Evolutionary conservation across 35 echinoderm and acorn worm species (phyloP), one percentile per base, ranked within the genome.

Genomic region (Ophioderma brevispina): DNA sequence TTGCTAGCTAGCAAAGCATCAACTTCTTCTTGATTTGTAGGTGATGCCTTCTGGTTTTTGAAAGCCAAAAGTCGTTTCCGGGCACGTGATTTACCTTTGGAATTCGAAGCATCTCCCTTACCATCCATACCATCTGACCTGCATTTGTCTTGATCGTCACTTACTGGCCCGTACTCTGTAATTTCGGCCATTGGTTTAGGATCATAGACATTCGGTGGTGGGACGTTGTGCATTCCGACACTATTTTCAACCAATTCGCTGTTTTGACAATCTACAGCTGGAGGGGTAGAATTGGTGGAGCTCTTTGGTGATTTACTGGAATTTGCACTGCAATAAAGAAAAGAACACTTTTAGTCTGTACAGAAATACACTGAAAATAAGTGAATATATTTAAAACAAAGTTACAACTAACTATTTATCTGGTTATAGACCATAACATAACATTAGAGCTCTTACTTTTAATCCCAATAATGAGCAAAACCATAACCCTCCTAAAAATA

Each of bases 191-290:
- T 34, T 80, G 76, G 75, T 30, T 80, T 79, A 41, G 87, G 43
- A 52, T 80, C 75, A n/a, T 80, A 88, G 86, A 88, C 37, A 40
- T 88, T 80, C 18, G 87, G 87, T 31, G 87, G 87, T 19, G 87
- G 87, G 11, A 89, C 87, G 55, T 52, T 89, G 39, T 89, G 76
- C 87, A 76, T 79, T 49, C 76, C 86, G 11, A 36, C 76, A n/a
- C 10, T 25, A 70, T 2, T 6, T 70, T 70, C 59, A 15, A 3
- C 59, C n/a, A 2, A 8, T 70, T 70, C 59, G 4, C 15, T 70
- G n/a, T 70, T 70, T 30, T 6, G 15, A 8, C n/a, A 25, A 70
- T 70, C 28, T 70, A 25, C 59, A 2, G 59, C 3, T 70, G 59
- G 28, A 70, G 59, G 59, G 59, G n/a, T 25, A 15, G 59, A 18